Base-by-base conservation (phyloP, 2,797 vertebrate species). In the Spea hammondii region DNA sequence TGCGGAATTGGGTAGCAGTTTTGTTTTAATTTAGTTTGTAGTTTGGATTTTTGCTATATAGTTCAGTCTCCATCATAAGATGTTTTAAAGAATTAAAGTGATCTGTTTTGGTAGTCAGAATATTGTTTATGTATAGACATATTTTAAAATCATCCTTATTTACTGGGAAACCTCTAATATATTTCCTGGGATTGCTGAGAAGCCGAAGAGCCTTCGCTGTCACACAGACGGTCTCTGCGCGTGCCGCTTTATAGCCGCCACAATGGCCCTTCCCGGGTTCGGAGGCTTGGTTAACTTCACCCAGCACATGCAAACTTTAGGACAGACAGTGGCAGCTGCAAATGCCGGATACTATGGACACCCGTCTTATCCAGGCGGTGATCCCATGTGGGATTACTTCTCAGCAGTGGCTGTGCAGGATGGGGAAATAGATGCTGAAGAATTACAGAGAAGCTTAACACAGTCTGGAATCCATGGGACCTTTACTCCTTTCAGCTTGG, bases 371-470 rank as follows among this genome's bases (percentile, higher is more conserved):
- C 82, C 88, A 4, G 89, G 87, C 4, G 72, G 83, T 8, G 95
- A 90, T 0, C 86, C 89, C 12, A 83, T 95, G 93, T 95, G 91
- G 93, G 85, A 89, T 5, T 97, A 93, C 85, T 96, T 96, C 78
- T 94, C 91, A 13, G 90, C 93, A 66, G 87, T 95, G 65, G 94
- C 95, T 49, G 95, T 95, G 53, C 94, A 94, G 94, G 93, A 95
- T 64, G 94, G 94, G 1, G 95, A 97, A 88, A 86, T 94, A 8
- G 95, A 95, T 82, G 94, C 94, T 0, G 91, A 95, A 77, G 95
- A 97, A 78, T 92, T 98, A 60, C 95, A 95, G 90, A 92, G 89
- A 83, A 96, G 93, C 86, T 90, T 97, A 86, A 95, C 94, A 9
- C 92, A 96, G 86, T 87, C 93, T 17, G 95, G 93, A 62, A 92